Percentiles rank a stretch among this genome's conserved stretches.
Evolutionary conservation across 2,888 invertebrate species (phyloP).

Genomic region (Ectemnius continuus): DNA sequence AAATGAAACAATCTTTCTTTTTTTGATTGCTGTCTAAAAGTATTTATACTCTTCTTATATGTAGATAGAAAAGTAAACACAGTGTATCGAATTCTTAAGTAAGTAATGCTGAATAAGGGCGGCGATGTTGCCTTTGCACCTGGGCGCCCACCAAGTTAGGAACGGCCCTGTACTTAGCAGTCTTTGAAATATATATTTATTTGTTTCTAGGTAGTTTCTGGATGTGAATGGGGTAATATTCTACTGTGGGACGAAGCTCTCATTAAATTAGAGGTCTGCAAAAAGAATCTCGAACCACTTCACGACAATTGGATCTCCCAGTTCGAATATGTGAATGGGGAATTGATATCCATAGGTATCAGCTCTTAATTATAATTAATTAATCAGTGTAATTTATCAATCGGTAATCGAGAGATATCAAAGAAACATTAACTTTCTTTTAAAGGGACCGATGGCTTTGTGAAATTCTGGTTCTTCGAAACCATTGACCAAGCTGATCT

Average conservation of each 20-base stretch:
- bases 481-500: slow-evolving; percentile 93
- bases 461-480: slow-evolving; percentile 94
- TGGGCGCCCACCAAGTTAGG: no score
- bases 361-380: not conserved
- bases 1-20: no score
- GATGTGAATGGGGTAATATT: slow-evolving; percentile 95
- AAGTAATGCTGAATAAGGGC: no score
- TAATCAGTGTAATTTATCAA: not conserved
- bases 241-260: slow-evolving; percentile 94
- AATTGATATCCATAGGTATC: slow-evolving; percentile 80
- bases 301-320: slow-evolving; percentile 88
- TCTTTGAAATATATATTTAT: not conserved
- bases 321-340: slow-evolving; percentile 79
- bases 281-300: slow-evolving; percentile 85
- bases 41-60: no score
- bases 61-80: no score
- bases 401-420: not conserved
- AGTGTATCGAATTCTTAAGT: no score
- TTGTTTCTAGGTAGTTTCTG: slow-evolving; percentile 85
- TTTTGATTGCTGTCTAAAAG: no score
- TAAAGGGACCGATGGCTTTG: slow-evolving; percentile 86
- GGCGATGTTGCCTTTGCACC: no score
- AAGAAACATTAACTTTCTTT: not conserved
- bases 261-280: slow-evolving; percentile 90
- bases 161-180: no score